A percentile compares a stretch with the other conserved stretches of the same genome.
Evolutionary conservation across 2,113 vertebrate genomes (phyloP).

Genomic region (Entomyzon cyanotis): DNA sequence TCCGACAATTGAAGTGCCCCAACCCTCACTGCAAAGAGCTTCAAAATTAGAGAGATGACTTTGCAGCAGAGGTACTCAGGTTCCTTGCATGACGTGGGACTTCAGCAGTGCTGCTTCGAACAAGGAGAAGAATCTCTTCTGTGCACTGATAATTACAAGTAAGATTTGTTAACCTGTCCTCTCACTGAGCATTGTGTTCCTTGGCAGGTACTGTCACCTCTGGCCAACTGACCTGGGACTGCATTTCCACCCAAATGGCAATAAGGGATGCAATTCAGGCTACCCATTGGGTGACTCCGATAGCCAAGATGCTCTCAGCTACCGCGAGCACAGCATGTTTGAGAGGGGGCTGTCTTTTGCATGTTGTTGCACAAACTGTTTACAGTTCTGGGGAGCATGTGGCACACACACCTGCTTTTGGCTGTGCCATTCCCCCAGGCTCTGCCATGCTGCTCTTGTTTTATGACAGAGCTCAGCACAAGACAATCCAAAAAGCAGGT

Average conservation of each 20-base stretch:
- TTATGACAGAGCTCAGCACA: neutral
- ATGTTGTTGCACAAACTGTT: neutral
- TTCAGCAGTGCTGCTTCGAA: neutral
- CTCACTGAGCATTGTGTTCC: neutral
- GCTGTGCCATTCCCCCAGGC: neutral
- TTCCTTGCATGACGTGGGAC: neutral
- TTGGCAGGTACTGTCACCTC: neutral
- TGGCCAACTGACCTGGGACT: neutral
- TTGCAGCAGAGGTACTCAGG: neutral
- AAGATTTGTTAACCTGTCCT: rapidly evolving
- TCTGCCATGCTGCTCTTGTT: neutral
- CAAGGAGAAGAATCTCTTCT: neutral
- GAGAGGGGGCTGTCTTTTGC: neutral
- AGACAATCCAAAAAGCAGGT: neutral
- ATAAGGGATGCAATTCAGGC: neutral
- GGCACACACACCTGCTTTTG: neutral
- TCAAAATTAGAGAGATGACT: neutral
- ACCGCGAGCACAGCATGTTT: rapidly evolving
- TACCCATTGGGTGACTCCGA: neutral
- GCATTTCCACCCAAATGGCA: neutral
- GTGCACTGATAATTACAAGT: neutral
- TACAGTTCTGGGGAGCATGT: neutral
- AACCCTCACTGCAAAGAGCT: neutral
- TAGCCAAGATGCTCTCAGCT: neutral
- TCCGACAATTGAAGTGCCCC: too few relatives aligned